Conservation (phyloP, 2,113 vertebrate species). For the Kryptolebias marmoratus region DNA sequence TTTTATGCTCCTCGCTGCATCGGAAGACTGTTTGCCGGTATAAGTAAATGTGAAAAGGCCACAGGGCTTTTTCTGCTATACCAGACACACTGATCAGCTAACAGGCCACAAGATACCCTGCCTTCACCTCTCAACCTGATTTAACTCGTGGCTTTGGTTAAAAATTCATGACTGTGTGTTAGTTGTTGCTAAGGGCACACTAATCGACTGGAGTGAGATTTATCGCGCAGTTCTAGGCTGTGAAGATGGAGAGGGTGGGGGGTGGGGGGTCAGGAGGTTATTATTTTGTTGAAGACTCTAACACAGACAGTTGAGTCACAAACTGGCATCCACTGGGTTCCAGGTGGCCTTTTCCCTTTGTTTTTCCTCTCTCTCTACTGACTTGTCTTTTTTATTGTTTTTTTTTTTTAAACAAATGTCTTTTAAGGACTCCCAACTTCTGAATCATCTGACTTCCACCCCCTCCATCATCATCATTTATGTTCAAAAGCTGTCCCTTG, state of each 20-base stretch:
- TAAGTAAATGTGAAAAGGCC: constrained; percentile 60
- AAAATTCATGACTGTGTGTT: constrained; percentile 74
- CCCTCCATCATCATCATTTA: constrained; percentile 16
- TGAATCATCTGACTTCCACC: constrained; percentile 41
- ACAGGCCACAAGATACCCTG: constrained; percentile 51
- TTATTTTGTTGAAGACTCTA: constrained; percentile 42
- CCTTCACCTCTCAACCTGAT: constrained; percentile 64
- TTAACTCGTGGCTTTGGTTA: constrained; percentile 74
- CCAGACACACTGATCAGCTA: constrained; percentile 56
- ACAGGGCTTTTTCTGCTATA: constrained; percentile 40
- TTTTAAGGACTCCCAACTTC: constrained; percentile 47
- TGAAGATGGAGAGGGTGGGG: constrained; percentile 6
- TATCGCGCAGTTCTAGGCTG: constrained; percentile 59
- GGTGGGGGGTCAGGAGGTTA: constrained; percentile 6
- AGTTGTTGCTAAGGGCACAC: constrained; percentile 73
- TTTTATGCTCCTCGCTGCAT: constrained; percentile 40
- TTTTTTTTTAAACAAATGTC: constrained; percentile 52
- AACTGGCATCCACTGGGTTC: constrained; percentile 61
- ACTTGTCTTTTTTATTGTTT: constrained; percentile 59
- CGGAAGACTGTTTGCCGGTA: constrained; percentile 26
- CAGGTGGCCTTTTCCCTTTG: constrained; percentile 66
- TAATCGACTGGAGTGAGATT: constrained; percentile 74
- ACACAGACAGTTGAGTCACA: constrained; percentile 66
- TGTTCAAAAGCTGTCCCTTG: constrained; percentile 55
- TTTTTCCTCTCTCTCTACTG: constrained; percentile 20